These are phyloP conservation scores for Zoanthus gigantus DNA, from an alignment of 92 coral and sea anemone genomes.

Conservation along the genomic window DNA sequence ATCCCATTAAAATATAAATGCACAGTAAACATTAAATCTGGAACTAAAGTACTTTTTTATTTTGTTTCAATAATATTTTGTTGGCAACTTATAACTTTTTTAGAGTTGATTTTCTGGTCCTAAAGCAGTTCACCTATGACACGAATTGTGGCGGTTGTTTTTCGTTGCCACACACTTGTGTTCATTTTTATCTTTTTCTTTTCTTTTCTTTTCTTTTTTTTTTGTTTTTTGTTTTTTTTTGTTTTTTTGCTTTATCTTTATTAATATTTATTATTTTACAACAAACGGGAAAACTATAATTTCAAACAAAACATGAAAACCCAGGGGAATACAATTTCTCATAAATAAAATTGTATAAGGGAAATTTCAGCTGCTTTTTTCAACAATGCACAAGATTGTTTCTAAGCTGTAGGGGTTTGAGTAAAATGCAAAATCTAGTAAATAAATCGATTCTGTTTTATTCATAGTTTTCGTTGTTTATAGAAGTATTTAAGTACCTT, in stretches of 20 bases:
- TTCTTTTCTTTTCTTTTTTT: too few species aligned
- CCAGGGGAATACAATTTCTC: not conserved
- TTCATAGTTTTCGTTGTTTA: not conserved
- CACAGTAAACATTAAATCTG: not conserved
- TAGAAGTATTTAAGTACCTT: not conserved
- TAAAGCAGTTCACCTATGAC: too few species aligned
- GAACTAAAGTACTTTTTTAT: too few species aligned
- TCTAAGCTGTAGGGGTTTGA: not conserved
- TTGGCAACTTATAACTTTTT: too few species aligned
- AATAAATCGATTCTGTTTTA: slow-evolving; percentile 4
- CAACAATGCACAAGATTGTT: not conserved
- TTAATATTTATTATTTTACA: too few species aligned
- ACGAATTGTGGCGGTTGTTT: too few species aligned
- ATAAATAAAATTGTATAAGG: not conserved
- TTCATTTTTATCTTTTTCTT: too few species aligned
- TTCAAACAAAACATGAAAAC: not conserved
- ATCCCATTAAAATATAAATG: not conserved
- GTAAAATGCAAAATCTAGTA: not conserved
- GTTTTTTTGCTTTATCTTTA: too few species aligned
- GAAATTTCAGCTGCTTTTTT: not conserved
- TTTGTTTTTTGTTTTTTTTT: too few species aligned
- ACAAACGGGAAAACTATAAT: not conserved
- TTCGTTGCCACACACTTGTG: too few species aligned
- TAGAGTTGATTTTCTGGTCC: too few species aligned
- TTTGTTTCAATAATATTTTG: too few species aligned